A percentile compares a stretch with the other conserved stretches of the same genome.
Evolutionary conservation across 2,797 vertebrate species (phyloP).

Genomic region (Danio jaintianensis): DNA sequence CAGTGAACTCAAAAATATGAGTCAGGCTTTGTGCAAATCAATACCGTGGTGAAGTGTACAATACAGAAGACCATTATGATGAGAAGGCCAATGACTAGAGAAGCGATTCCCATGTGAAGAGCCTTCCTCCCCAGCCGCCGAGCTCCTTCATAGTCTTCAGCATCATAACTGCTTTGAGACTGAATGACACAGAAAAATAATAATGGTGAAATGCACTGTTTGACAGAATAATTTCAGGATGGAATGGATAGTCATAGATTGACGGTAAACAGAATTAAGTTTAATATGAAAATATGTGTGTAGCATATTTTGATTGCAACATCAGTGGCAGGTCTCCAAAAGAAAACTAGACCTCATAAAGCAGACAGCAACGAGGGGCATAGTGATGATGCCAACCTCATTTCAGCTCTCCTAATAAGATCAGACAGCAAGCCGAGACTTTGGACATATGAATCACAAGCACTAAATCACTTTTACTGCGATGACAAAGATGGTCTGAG

Average conservation of each 20-base stretch:
- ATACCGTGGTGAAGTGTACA: conserved; percentile 85
- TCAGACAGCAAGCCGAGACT: conserved; percentile 33
- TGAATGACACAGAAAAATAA: conserved; percentile 57
- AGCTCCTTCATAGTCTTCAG: conserved; percentile 85
- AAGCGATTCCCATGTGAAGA: conserved; percentile 83
- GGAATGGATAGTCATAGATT: neutral
- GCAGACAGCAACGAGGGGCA: conserved; percentile 12
- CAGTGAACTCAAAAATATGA: neutral
- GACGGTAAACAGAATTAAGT: neutral
- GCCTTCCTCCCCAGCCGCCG: conserved; percentile 82
- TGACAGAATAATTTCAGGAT: neutral
- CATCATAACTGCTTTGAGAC: conserved; percentile 86
- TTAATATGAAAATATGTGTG: neutral
- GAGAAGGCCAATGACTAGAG: conserved; percentile 83
- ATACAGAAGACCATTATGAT: conserved; percentile 77
- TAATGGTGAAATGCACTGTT: neutral
- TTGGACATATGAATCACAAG: conserved; percentile 26
- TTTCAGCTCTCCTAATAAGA: conserved; percentile 40
- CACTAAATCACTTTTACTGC: conserved; percentile 31
- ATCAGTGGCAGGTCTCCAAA: neutral
- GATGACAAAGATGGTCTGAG: neutral
- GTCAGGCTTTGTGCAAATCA: conserved; percentile 46
- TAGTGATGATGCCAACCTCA: conserved; percentile 56
- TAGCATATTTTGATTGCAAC: neutral
- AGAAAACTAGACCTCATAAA: conserved; percentile 33